Evolutionary conservation across 1,140 invertebrate genomes (phyloP), one percentile per base, ranked within the genome.

Genomic region (Battus philenor): DNA sequence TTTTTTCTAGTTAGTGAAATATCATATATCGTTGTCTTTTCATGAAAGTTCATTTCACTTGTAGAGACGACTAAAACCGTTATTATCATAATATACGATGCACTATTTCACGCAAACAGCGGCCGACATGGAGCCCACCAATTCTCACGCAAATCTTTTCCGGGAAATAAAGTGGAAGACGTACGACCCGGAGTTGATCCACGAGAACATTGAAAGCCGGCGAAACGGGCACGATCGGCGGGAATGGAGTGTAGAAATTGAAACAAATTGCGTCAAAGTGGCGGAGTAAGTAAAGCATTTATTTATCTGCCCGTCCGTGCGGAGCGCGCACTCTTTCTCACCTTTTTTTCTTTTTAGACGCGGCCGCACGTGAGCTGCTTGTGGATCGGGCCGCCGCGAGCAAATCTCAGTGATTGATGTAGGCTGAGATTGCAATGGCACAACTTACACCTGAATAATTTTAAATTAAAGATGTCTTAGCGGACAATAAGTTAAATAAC

Each of bases 251-350:
- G 51, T 45, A 50, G 59, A 59, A 71, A 71, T 63, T 68, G 65
- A 58, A 55, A 68, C 56, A 62, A 65, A 70, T 68, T 54, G 54
- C 46, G 36, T 46, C 45, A 60, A 58, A 62, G 54, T 49, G 54
- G 32, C 20, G 36, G 45, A 44, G 36, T 51, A 41, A 46, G 36
- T 34, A 48, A 47, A 27, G 29, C 46, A 36, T 36, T 51, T 48
- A 50, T 56, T 47, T 48, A 48, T 55, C 39, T 22, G 34, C 26
- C 22, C 10, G 34, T 17, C 43, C 43, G 49, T 47, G 54, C 39
- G 47, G n/a, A 27, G 10, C 38, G 13, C 22, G 38, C 32, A 8
- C 15, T 11, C 4, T 33, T 18, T 33, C 16, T 4, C 29, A 1
- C 1, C 12, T 0, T 9, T 30, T 30, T 30, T 11, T 30, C n/a